These are phyloP conservation scores for Eulimnadia texana DNA, from an alignment of 1,140 invertebrate genomes.

Conservation along the genomic window DNA sequence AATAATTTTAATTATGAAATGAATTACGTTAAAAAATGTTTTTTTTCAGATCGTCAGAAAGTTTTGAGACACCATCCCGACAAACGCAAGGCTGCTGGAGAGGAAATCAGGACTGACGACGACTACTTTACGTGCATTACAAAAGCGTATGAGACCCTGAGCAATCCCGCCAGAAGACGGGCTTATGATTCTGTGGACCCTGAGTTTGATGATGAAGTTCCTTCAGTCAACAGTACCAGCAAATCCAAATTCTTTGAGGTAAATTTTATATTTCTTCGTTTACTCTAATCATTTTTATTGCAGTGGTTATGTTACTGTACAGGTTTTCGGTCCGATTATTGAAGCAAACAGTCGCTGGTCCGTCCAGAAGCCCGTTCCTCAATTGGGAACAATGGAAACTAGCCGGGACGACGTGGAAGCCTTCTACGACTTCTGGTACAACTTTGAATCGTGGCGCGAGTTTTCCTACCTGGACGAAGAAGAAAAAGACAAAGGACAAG, in stretches of 20 bases:
- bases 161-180: conserved; percentile 60
- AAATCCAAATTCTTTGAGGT: conserved; percentile 71
- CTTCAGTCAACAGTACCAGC: conserved; percentile 47
- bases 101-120: conserved; percentile 66
- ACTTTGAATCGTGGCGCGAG: conserved; percentile 97
- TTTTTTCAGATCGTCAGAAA: conserved; percentile 51
- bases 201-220: conserved; percentile 77
- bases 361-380: conserved; percentile 67
- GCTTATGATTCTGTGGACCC: conserved; percentile 95
- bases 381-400: conserved; percentile 58
- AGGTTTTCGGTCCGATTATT: conserved; percentile 58
- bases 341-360: conserved; percentile 86
- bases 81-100: conserved; percentile 76
- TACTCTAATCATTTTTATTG: no score
- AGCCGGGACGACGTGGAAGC: conserved; percentile 58
- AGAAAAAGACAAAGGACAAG: conserved; percentile 93
- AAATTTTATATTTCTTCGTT: no score
- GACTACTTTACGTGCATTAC: conserved; percentile 99
- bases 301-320: no score
- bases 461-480: conserved; percentile 99
- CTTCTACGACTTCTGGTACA: conserved; percentile 88
- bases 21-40: background rate
- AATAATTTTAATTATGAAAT: background rate
- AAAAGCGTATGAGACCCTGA: conserved; percentile 86
- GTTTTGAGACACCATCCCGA: conserved; percentile 95